phyloP scores from a whole-genome alignment of 1,140 invertebrate species.

The Asbolus verrucosus region DNA sequence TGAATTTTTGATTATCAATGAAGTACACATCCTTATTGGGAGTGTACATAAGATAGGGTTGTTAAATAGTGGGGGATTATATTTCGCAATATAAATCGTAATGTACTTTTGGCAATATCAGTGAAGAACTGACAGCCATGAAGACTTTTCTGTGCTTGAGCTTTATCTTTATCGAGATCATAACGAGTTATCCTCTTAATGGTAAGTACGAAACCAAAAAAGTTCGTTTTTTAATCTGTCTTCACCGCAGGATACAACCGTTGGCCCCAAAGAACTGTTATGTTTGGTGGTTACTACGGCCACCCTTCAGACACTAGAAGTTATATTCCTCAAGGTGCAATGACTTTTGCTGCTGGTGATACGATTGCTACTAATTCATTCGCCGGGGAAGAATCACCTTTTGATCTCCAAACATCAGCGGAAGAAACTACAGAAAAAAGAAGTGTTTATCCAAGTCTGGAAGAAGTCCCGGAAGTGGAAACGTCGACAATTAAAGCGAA shows the following conservation, averaged over 20 bases:
- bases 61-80: conserved; percentile 49
- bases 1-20: conserved; percentile 54
- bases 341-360: conserved; percentile 51
- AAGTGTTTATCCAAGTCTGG: conserved; percentile 1
- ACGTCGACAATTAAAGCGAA: conserved; percentile 31
- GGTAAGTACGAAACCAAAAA: no score
- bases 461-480: conserved; percentile 26
- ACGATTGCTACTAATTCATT: conserved; percentile 52
- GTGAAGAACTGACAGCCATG: conserved; percentile 23
- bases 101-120: conserved; percentile 28
- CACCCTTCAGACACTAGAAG: conserved; percentile 18
- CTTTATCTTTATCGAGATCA: conserved; percentile 4
- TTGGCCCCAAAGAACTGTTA: conserved; percentile 57
- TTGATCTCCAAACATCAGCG: conserved; percentile 22
- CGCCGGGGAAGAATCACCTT: conserved; percentile 37
- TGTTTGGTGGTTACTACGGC: conserved; percentile 63
- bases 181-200: no score
- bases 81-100: conserved; percentile 52
- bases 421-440: conserved; percentile 27
- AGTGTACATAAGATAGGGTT: conserved; percentile 51
- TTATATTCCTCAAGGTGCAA: conserved; percentile 46
- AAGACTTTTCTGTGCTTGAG: conserved; percentile 11
- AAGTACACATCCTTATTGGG: conserved; percentile 53
- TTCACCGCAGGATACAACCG: conserved; percentile 8
- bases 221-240: no score